Conservation (phyloP, 2,797 vertebrate species). For the Selene dorsalis region DNA sequence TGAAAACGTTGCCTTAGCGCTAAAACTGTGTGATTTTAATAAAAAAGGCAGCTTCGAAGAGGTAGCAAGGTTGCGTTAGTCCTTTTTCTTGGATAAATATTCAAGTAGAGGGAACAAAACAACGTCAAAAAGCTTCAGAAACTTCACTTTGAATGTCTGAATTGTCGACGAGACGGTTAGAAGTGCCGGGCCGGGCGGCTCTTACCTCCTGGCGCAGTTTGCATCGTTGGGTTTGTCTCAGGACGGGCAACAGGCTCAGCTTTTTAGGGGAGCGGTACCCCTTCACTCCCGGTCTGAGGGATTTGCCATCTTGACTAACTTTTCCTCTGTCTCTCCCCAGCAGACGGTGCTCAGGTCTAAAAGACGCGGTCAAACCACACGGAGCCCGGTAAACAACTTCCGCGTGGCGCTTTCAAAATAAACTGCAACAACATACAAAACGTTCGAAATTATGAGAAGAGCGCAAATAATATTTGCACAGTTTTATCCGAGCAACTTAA, state of each 20-base stretch:
- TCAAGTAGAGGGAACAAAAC: constrained; percentile 1
- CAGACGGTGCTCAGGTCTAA: constrained; percentile 69
- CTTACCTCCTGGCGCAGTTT: constrained; percentile 75
- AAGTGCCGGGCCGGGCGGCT: background rate
- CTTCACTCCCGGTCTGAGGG: constrained; percentile 81
- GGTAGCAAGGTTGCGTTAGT: accelerated
- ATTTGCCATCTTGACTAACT: constrained; percentile 86
- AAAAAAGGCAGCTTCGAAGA: background rate
- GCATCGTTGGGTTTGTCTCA: constrained; percentile 68
- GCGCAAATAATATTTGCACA: background rate
- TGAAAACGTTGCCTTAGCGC: background rate
- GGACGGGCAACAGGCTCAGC: constrained; percentile 58
- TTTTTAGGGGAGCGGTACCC: constrained; percentile 75
- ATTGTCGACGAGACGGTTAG: background rate
- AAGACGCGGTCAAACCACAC: constrained; percentile 19
- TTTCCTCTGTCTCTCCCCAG: constrained; percentile 73
- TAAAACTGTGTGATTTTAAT: background rate
- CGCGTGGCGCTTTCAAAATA: constrained; percentile 46
- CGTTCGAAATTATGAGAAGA: background rate
- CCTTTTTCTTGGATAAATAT: background rate
- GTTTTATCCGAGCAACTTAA: background rate
- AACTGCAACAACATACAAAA: constrained; percentile 4
- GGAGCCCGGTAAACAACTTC: background rate
- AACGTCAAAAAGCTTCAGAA: constrained; percentile 18
- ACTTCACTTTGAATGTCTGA: constrained; percentile 29